These are phyloP conservation scores for Heliocidaris tuberculata DNA, from an alignment of 35 echinoderm and acorn worm species.

Conservation along the genomic window DNA sequence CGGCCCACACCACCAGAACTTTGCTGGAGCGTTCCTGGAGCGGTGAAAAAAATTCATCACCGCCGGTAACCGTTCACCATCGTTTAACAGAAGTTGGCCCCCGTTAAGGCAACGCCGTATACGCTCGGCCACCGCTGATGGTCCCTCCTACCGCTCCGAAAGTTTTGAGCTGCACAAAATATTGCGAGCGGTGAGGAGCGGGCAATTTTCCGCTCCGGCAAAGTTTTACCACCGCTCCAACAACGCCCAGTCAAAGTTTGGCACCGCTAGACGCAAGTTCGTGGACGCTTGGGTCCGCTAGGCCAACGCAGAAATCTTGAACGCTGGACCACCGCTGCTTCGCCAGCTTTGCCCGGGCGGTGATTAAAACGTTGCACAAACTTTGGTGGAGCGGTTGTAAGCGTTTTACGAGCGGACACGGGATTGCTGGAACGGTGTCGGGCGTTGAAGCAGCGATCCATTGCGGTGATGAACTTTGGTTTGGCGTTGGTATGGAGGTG, in stretches of 20 bases:
- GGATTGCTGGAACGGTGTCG: conserved; percentile 41
- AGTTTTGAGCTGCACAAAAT: conserved; percentile 34
- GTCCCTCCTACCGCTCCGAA: conserved; percentile 15
- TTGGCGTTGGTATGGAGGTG: conserved; percentile 32
- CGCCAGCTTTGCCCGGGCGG: not conserved
- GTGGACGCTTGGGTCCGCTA: conserved; percentile 37
- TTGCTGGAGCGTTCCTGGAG: conserved; percentile 38
- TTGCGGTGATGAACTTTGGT: conserved; percentile 40
- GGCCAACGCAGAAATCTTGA: conserved; percentile 45
- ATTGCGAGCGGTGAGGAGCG: conserved; percentile 30
- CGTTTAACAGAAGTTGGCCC: conserved; percentile 29
- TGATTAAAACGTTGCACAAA: not conserved
- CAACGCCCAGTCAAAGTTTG: conserved; percentile 35
- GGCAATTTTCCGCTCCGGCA: conserved; percentile 38
- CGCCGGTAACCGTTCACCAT: conserved; percentile 30
- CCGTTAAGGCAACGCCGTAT: conserved; percentile 7
- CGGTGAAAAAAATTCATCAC: conserved; percentile 36
- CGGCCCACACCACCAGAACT: conserved; percentile 35
- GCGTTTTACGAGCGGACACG: conserved; percentile 35
- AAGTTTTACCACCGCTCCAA: not conserved
- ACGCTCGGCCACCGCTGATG: conserved; percentile 31
- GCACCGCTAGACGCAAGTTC: conserved; percentile 41
- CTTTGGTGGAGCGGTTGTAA: not conserved
- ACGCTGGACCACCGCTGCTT: conserved; percentile 33
- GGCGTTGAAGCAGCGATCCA: conserved; percentile 43